Evolutionary conservation across 2,888 invertebrate genomes (phyloP).

Genomic region (Noctua comes): DNA sequence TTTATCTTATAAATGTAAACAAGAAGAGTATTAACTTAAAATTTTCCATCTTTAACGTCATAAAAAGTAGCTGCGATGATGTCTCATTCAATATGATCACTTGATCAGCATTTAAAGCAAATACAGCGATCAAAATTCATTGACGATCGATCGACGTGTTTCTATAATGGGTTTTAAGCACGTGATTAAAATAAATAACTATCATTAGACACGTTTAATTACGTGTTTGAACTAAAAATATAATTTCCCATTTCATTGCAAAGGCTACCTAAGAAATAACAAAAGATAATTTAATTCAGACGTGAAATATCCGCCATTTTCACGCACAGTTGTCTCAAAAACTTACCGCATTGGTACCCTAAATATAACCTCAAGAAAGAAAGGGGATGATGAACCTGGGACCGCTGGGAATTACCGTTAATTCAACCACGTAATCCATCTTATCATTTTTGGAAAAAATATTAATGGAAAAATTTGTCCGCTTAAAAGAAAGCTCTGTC

Average conservation of each 20-base stretch:
- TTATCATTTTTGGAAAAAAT: conserved; percentile 83
- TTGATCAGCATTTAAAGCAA: conserved; percentile 41
- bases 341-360: conserved; percentile 50
- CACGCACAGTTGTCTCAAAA: conserved; percentile 12
- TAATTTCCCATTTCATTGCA: conserved; percentile 34
- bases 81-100: conserved; percentile 30
- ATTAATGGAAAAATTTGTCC: conserved; percentile 87
- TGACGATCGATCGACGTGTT: conserved; percentile 25
- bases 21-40: not conserved
- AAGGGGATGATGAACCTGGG: conserved; percentile 77
- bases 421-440: conserved; percentile 88
- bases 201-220: conserved; percentile 30
- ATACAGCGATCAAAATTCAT: conserved; percentile 49
- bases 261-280: conserved; percentile 22
- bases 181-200: conserved; percentile 37
- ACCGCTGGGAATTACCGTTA: conserved; percentile 82
- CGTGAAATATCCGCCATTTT: conserved; percentile 46
- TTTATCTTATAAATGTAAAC: not conserved
- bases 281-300: conserved; percentile 37
- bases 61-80: conserved; percentile 1
- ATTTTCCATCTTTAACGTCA: not conserved
- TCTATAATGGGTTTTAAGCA: conserved; percentile 38
- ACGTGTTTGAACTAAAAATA: conserved; percentile 49
- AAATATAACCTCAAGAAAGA: conserved; percentile 71
- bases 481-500: conserved; percentile 80